Conservation (phyloP, 1,140 invertebrate genomes). For the Chelonus insularis region DNA sequence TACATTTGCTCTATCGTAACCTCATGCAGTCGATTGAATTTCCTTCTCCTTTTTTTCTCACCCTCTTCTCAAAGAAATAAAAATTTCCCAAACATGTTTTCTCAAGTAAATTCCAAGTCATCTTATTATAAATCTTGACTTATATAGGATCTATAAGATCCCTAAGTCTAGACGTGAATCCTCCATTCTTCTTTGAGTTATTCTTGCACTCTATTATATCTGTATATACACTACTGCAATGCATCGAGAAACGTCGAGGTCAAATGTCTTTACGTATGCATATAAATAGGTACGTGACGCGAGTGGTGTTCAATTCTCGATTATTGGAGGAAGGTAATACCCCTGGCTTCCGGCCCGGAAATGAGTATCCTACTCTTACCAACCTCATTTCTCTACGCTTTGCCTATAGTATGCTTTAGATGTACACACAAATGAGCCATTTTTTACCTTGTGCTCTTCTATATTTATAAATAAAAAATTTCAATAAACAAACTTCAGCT, state of each 20-base stretch:
- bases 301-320: slow-evolving; percentile 34
- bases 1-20: background rate
- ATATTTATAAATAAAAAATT: too few species aligned
- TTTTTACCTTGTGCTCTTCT: too few species aligned
- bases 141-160: background rate
- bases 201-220: too few species aligned
- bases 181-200: too few species aligned
- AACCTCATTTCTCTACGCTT: slow-evolving; percentile 41
- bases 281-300: background rate
- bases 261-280: background rate
- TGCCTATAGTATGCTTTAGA: too few species aligned
- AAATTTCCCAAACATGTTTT: background rate
- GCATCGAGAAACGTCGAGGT: background rate
- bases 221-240: too few species aligned
- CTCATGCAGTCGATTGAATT: slow-evolving; percentile 16
- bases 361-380: slow-evolving; percentile 47
- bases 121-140: background rate
- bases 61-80: background rate
- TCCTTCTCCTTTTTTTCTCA: background rate
- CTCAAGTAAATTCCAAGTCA: background rate
- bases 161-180: too few species aligned
- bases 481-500: too few species aligned
- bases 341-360: slow-evolving; percentile 45
- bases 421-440: background rate
- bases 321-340: slow-evolving; percentile 42